Evolutionary conservation across 2,797 vertebrate species (phyloP).

Genomic region (Pogonophryne albipinna): DNA sequence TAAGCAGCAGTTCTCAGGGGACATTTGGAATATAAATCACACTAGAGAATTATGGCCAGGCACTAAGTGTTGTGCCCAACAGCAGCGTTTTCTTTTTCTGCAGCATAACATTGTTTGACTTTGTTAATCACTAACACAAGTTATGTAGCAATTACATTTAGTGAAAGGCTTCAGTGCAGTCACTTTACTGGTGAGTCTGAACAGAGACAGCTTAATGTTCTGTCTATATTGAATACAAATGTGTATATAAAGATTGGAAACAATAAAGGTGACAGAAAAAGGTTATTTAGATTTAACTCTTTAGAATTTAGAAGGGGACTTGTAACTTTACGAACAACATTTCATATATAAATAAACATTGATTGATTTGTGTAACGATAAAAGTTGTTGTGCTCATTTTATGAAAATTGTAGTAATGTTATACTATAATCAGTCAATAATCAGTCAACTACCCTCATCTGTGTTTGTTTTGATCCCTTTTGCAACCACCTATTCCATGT

Average conservation of each 20-base stretch:
- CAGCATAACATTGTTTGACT: slow-evolving; percentile 1
- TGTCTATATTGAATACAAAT: neutral
- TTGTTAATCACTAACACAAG: neutral
- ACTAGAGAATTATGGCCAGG: slow-evolving; percentile 64
- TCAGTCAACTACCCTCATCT: neutral
- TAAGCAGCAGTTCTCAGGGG: slow-evolving; percentile 83
- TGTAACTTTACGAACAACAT: slow-evolving; percentile 8
- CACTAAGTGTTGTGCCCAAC: slow-evolving; percentile 42
- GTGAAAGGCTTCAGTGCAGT: neutral
- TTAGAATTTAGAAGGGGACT: slow-evolving; percentile 10
- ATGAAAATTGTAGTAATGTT: neutral
- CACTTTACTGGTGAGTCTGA: neutral
- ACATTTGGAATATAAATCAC: slow-evolving; percentile 71
- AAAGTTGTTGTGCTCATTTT: neutral
- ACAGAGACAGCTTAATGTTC: neutral
- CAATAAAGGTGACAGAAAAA: neutral
- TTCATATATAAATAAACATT: no score
- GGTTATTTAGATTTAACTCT: slow-evolving; percentile 30
- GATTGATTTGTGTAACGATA: neutral
- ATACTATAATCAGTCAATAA: no score
- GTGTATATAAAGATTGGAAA: no score
- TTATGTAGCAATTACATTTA: slow-evolving; percentile 1
- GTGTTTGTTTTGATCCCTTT: neutral
- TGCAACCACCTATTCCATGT: neutral
- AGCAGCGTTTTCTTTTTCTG: slow-evolving; percentile 15